Conservation (phyloP, 2,113 vertebrate genomes). For the Aptenodytes forsteri region DNA sequence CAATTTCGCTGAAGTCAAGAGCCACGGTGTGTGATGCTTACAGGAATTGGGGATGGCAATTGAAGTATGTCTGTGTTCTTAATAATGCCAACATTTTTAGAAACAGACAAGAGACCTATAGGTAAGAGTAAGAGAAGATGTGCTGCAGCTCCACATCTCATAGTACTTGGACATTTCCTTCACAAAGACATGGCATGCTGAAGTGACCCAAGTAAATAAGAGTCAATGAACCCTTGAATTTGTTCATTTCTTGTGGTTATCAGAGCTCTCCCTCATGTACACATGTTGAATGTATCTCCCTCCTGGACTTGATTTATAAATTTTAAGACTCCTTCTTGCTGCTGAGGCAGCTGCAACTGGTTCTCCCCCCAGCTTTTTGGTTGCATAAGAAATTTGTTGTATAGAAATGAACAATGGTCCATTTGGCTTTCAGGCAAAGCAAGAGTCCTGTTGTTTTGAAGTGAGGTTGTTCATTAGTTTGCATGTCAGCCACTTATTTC, state of each 20-base stretch:
- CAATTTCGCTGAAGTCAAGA: neutral
- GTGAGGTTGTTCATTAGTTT: neutral
- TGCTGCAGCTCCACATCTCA: neutral
- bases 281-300: neutral
- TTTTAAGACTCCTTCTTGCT: neutral
- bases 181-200: neutral
- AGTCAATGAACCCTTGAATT: neutral
- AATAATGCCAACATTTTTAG: neutral
- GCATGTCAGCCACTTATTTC: constrained; percentile 1
- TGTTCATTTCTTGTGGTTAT: neutral
- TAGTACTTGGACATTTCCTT: neutral
- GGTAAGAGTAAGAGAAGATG: neutral
- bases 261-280: neutral
- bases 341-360: neutral
- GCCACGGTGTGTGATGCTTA: rapidly evolving
- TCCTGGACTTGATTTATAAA: neutral
- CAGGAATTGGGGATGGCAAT: neutral
- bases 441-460: neutral
- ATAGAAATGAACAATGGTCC: neutral
- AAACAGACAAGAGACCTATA: neutral
- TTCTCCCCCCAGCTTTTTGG: rapidly evolving
- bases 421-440: neutral
- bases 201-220: neutral
- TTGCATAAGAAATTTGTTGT: neutral
- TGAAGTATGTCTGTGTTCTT: neutral